These are phyloP conservation scores for Acrossocheilus wenchowensis DNA, from an alignment of 2,797 vertebrate genomes.

Conservation along the genomic window DNA sequence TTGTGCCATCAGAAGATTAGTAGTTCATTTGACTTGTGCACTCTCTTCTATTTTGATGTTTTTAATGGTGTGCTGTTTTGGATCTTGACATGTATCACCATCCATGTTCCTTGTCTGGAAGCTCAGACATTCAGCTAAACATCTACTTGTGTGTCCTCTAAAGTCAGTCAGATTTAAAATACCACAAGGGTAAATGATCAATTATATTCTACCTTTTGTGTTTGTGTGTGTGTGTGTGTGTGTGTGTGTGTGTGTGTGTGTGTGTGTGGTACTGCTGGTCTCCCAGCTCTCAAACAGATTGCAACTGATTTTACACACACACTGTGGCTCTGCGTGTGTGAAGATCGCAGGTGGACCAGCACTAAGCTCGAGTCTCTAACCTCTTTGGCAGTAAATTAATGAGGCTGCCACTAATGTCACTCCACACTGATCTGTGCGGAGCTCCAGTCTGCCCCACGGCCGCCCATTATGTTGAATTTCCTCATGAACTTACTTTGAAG, in stretches of 20 bases:
- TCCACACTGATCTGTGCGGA: slow-evolving; percentile 17
- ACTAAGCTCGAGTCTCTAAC: slow-evolving; percentile 24
- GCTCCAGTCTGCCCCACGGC: not conserved
- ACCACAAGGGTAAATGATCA: not conserved
- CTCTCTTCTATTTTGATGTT: no score
- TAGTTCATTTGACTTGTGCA: not conserved
- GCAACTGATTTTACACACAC: not conserved
- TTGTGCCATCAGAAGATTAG: not conserved
- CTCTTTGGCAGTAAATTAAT: slow-evolving; percentile 24
- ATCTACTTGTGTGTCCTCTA: not conserved
- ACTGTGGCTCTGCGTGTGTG: slow-evolving; percentile 1
- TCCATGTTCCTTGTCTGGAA: no score
- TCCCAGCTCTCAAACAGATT: not conserved
- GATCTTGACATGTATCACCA: not conserved
- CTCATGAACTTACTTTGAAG: slow-evolving; percentile 45
- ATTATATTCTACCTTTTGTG: not conserved
- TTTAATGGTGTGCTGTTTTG: no score
- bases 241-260: not conserved
- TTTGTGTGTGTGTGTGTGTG: not conserved
- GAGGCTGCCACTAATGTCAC: slow-evolving; percentile 17
- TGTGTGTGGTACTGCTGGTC: slow-evolving; percentile 34
- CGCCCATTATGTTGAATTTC: not conserved
- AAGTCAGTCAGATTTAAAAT: not conserved
- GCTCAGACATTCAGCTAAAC: not conserved
- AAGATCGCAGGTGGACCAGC: not conserved